phyloP scores from a whole-genome alignment of 2,113 vertebrate species.

The Coturnix japonica region DNA sequence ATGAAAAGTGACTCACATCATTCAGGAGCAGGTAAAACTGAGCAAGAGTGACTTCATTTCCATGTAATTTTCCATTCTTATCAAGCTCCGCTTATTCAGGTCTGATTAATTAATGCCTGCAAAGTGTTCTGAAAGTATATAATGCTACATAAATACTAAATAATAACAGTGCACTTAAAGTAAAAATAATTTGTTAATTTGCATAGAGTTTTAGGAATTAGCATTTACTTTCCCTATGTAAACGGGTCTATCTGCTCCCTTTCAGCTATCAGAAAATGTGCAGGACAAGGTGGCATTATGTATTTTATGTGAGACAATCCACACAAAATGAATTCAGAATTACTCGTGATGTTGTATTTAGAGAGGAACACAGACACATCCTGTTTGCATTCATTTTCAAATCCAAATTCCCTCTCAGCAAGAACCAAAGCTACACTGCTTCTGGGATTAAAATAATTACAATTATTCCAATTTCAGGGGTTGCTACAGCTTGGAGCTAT shows the following conservation, averaged over 20 bases:
- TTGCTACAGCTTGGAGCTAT: not conserved
- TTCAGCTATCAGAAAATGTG: not conserved
- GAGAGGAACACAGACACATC: not conserved
- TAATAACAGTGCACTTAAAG: slow-evolving; percentile 5
- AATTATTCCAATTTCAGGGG: not conserved
- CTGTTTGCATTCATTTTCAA: not conserved
- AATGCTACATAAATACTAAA: slow-evolving; percentile 20
- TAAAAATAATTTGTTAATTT: slow-evolving; percentile 15
- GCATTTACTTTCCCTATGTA: not conserved
- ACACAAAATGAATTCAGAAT: not conserved
- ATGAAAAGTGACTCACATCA: not conserved
- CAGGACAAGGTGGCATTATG: not conserved
- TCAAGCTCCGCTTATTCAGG: slow-evolving; percentile 15
- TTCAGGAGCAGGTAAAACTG: not conserved
- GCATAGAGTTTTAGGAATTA: not conserved
- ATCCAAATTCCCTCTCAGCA: not conserved
- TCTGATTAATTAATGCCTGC: slow-evolving; percentile 44
- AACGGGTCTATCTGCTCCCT: not conserved
- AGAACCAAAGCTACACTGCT: not conserved
- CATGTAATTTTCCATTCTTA: slow-evolving; percentile 31
- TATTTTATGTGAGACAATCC: not conserved
- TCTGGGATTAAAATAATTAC: not conserved
- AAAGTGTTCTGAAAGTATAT: slow-evolving; percentile 32
- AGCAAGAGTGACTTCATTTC: slow-evolving; percentile 3
- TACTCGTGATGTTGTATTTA: not conserved